Percentiles rank a stretch among this genome's conserved stretches.
phyloP scores from a whole-genome alignment of 1,140 invertebrate species.

The Augochlora pura region DNA sequence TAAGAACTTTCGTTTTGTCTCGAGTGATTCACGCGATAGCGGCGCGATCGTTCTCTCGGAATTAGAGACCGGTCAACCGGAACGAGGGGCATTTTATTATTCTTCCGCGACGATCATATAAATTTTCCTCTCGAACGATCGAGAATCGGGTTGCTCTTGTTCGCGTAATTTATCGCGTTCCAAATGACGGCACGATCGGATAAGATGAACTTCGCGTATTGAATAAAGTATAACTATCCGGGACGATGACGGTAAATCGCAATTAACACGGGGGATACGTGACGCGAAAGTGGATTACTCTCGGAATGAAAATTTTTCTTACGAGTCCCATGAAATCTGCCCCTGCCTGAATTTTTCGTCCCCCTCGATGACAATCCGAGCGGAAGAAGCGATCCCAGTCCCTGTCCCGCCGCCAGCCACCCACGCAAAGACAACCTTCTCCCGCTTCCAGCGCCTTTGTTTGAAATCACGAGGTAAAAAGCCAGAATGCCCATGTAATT shows the following conservation, averaged over 20 bases:
- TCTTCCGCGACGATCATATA: neutral
- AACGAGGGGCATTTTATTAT: constrained; percentile 14
- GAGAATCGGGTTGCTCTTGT: neutral
- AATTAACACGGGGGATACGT: constrained; percentile 28
- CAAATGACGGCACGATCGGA: neutral
- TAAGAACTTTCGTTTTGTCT: neutral
- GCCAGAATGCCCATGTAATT: constrained; percentile 64
- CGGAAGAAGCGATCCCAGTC: constrained; percentile 51
- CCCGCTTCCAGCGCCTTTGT: constrained; percentile 51
- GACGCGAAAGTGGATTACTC: constrained; percentile 30
- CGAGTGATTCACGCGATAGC: neutral
- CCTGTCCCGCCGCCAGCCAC: constrained; percentile 27
- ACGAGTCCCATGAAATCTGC: constrained; percentile 41
- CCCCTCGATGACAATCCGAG: constrained; percentile 50
- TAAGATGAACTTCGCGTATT: too few relatives aligned
- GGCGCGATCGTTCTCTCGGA: constrained; percentile 24
- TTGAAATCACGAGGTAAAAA: constrained; percentile 66
- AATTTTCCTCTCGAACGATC: neutral
- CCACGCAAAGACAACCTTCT: constrained; percentile 37
- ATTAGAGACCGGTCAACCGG: constrained; percentile 21
- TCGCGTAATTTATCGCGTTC: neutral
- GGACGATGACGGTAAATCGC: neutral
- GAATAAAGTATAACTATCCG: constrained; percentile 14
- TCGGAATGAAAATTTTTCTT: constrained; percentile 44
- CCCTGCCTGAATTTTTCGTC: constrained; percentile 47